Evolutionary conservation across 2,888 invertebrate genomes (phyloP).

Genomic region (Julus scandinavius): DNA sequence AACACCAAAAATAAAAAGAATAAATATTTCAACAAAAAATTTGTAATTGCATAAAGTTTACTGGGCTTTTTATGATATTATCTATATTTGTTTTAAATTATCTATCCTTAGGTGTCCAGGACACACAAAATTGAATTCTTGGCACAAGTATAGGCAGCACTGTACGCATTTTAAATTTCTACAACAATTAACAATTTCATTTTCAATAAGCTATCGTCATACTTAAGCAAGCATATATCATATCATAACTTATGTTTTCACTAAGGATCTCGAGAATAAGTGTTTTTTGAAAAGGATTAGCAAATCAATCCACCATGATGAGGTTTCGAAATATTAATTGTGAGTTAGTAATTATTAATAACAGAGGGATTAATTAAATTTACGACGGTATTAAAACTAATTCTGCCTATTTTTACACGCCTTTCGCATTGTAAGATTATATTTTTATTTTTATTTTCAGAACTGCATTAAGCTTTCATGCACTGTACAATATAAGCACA

Average conservation of each 20-base stretch:
- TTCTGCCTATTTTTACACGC: background rate
- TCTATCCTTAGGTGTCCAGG: no score
- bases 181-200: background rate
- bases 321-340: conserved; percentile 41
- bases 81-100: no score
- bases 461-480: conserved; percentile 30
- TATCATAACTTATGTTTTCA: conserved; percentile 33
- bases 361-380: conserved; percentile 36
- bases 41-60: no score
- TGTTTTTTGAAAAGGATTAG: conserved; percentile 44
- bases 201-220: background rate
- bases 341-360: conserved; percentile 40
- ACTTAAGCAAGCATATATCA: background rate
- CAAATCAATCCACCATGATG: conserved; percentile 43
- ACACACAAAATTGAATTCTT: no score
- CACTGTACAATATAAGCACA: background rate
- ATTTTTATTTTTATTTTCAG: background rate
- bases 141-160: background rate
- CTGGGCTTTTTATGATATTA: no score
- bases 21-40: no score
- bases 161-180: background rate
- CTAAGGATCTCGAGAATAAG: conserved; percentile 5
- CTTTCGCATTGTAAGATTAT: conserved; percentile 24
- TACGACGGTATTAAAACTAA: conserved; percentile 30
- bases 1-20: no score